Evolutionary conservation across 2,888 invertebrate genomes (phyloP).

Genomic region (Perithous albicinctus): DNA sequence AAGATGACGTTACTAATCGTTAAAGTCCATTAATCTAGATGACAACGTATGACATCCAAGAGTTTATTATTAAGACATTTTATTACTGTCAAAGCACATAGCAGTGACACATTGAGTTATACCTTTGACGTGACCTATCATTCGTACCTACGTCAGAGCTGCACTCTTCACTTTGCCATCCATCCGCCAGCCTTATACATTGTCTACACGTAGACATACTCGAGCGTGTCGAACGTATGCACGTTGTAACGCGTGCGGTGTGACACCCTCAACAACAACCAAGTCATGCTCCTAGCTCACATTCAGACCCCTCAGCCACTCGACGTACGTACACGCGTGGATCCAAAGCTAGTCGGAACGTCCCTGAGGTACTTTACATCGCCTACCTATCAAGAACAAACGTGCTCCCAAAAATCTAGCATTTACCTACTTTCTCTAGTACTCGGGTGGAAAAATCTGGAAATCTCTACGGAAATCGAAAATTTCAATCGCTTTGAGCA

Average conservation of each 20-base stretch:
- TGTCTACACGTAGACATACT: conserved; percentile 17
- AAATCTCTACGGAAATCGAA: too few species aligned
- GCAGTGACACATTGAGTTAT: neutral
- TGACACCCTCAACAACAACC: conserved; percentile 16
- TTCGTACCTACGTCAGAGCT: conserved; percentile 11
- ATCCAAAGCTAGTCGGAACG: conserved; percentile 6
- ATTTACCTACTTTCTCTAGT: too few species aligned
- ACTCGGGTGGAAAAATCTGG: too few species aligned
- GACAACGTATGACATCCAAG: neutral
- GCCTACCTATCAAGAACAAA: neutral
- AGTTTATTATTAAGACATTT: neutral
- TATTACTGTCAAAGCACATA: neutral
- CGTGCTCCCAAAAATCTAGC: conserved; percentile 1
- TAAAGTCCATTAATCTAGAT: too few species aligned
- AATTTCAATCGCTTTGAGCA: too few species aligned
- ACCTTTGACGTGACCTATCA: conserved; percentile 8
- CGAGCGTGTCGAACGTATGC: conserved; percentile 18
- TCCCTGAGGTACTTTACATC: conserved; percentile 8
- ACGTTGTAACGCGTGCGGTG: conserved; percentile 3
- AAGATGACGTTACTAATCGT: too few species aligned
- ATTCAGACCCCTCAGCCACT: conserved; percentile 14
- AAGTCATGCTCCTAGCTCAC: conserved; percentile 1
- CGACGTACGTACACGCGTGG: conserved; percentile 8
- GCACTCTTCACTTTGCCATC: conserved; percentile 1
- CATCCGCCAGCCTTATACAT: neutral